Conservation (phyloP, 2,113 vertebrate species). For the Gallinago media region DNA sequence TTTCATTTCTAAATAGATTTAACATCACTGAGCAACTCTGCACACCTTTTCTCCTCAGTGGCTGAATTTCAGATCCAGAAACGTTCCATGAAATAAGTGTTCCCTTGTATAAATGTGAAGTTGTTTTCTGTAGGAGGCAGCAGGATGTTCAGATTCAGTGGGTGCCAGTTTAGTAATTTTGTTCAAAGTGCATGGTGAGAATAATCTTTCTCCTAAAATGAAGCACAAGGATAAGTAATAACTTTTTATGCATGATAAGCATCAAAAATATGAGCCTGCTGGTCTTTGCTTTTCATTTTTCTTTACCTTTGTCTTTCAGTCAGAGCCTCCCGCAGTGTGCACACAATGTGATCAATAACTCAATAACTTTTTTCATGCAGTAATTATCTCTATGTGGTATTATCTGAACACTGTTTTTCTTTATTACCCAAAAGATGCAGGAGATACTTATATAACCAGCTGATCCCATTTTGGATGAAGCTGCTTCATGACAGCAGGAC, state of each 20-base stretch:
- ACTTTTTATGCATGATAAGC: constrained; percentile 90
- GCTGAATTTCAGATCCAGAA: constrained; percentile 46
- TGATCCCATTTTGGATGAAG: constrained; percentile 84
- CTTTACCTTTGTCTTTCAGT: constrained; percentile 82
- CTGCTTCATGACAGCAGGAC: constrained; percentile 76
- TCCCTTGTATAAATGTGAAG: constrained; percentile 59
- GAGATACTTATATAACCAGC: constrained; percentile 84
- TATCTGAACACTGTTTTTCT: constrained; percentile 84
- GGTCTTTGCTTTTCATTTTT: constrained; percentile 85
- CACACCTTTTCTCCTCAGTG: background rate
- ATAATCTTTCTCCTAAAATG: constrained; percentile 85
- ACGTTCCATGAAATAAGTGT: constrained; percentile 55
- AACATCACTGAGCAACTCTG: constrained; percentile 2
- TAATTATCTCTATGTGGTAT: constrained; percentile 88
- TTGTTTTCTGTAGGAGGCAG: constrained; percentile 63
- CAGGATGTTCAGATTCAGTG: constrained; percentile 75
- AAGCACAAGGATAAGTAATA: constrained; percentile 85
- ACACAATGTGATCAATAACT: constrained; percentile 88
- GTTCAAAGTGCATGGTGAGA: constrained; percentile 84
- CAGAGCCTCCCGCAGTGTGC: constrained; percentile 79
- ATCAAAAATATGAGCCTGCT: constrained; percentile 87
- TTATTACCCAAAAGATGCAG: constrained; percentile 85
- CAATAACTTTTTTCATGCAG: constrained; percentile 92
- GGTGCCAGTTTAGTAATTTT: constrained; percentile 85
- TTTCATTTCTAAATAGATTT: constrained; percentile 37